Evolutionary conservation across 2,113 vertebrate genomes (phyloP).

Genomic region (Apteryx owenii): DNA sequence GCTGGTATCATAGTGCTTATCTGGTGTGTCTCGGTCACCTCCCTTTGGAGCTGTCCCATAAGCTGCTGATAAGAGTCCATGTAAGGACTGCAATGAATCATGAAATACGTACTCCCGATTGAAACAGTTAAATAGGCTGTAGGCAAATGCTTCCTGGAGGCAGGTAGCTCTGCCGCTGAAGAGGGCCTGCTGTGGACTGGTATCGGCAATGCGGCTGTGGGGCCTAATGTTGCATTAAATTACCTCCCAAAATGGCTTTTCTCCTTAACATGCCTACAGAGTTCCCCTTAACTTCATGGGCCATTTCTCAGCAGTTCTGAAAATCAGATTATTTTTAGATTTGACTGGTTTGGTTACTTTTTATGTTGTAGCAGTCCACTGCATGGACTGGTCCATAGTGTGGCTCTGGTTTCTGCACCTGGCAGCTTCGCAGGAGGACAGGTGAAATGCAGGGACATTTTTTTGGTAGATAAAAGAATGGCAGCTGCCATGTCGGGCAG

Average conservation of each 20-base stretch:
- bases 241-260: not conserved
- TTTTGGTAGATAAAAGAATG: not conserved
- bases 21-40: conserved; percentile 26
- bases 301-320: not conserved
- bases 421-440: not conserved
- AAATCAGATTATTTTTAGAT: fast-evolving
- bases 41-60: conserved; percentile 29
- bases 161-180: not conserved
- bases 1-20: conserved; percentile 55
- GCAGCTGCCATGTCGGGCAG: not conserved
- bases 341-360: not conserved
- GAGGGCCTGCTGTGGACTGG: not conserved
- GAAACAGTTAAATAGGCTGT: not conserved
- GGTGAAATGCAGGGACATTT: not conserved
- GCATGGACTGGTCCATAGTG: no score
- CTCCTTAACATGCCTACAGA: fast-evolving
- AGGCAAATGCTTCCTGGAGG: not conserved
- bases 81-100: not conserved
- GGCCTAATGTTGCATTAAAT: not conserved
- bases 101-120: not conserved
- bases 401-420: not conserved
- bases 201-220: not conserved
- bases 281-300: not conserved
- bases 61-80: fast-evolving
- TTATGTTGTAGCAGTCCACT: not conserved